phyloP scores from a whole-genome alignment of 2,113 vertebrate species.

The Cervus canadensis region DNA sequence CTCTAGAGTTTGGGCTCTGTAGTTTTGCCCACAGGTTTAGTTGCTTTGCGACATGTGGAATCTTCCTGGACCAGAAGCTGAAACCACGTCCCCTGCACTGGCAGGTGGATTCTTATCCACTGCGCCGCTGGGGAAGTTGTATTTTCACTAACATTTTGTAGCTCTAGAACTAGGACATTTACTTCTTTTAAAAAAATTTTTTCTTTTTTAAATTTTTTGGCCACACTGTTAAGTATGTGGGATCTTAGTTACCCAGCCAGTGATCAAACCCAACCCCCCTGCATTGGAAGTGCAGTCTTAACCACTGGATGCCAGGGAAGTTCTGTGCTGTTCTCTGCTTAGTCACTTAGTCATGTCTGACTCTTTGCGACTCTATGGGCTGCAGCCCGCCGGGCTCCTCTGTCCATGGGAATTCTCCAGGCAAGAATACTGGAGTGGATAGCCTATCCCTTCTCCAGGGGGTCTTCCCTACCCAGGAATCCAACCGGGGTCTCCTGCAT shows the following conservation, averaged over 20 bases:
- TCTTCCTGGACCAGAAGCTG: neutral
- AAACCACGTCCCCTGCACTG: neutral
- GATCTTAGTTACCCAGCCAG: neutral
- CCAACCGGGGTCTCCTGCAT: neutral
- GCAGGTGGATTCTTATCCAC: neutral
- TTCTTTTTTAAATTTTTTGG: neutral
- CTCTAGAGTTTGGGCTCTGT: neutral
- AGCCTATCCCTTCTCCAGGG: neutral
- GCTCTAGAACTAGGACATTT: neutral
- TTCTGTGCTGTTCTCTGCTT: neutral
- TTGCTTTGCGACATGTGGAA: neutral
- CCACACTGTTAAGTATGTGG: neutral
- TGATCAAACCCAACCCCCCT: neutral
- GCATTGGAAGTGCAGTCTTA: neutral
- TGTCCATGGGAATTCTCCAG: neutral
- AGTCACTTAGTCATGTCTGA: neutral
- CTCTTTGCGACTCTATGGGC: neutral
- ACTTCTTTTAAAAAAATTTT: neutral
- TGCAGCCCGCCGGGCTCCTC: neutral
- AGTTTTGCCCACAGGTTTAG: neutral
- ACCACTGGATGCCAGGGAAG: neutral
- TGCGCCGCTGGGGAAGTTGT: fast-evolving
- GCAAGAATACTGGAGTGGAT: neutral
- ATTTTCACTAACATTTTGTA: neutral
- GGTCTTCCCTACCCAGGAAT: neutral